Percentiles rank a stretch among this genome's conserved stretches.
Evolutionary conservation across 2,888 invertebrate genomes (phyloP).

Genomic region (Eupeodes latifasciatus): DNA sequence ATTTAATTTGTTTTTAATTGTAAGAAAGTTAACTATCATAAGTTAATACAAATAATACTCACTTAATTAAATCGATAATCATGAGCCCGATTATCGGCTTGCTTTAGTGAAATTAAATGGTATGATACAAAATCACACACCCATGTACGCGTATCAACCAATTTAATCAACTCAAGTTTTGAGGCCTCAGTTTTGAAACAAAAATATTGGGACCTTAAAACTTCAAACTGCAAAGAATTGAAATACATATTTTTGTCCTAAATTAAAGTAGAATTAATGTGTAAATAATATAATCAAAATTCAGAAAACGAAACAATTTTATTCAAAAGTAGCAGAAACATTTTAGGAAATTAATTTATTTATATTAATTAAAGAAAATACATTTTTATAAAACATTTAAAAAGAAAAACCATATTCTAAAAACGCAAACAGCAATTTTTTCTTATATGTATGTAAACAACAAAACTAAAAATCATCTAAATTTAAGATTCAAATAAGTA

Average conservation of each 20-base stretch:
- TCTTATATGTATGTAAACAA: constrained; percentile 34
- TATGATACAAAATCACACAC: neutral
- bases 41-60: constrained; percentile 46
- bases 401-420: constrained; percentile 52
- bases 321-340: constrained; percentile 2
- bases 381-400: constrained; percentile 24
- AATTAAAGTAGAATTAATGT: constrained; percentile 20
- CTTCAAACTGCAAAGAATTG: constrained; percentile 29
- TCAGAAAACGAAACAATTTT: constrained; percentile 6
- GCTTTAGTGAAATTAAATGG: constrained; percentile 63
- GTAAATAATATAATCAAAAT: constrained; percentile 36
- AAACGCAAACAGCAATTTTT: constrained; percentile 63
- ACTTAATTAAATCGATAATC: constrained; percentile 80
- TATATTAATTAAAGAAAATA: neutral
- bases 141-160: neutral
- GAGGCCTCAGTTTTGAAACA: constrained; percentile 35
- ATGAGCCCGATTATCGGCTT: constrained; percentile 83
- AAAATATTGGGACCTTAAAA: constrained; percentile 49
- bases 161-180: constrained; percentile 42
- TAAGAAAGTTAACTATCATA: constrained; percentile 14
- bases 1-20: constrained; percentile 23
- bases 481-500: constrained; percentile 32
- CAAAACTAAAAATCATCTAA: constrained; percentile 32
- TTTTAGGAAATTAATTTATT: constrained; percentile 1
- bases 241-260: constrained; percentile 58